Conservation (phyloP, 2,888 invertebrate species). For the Corbicula japonica region DNA sequence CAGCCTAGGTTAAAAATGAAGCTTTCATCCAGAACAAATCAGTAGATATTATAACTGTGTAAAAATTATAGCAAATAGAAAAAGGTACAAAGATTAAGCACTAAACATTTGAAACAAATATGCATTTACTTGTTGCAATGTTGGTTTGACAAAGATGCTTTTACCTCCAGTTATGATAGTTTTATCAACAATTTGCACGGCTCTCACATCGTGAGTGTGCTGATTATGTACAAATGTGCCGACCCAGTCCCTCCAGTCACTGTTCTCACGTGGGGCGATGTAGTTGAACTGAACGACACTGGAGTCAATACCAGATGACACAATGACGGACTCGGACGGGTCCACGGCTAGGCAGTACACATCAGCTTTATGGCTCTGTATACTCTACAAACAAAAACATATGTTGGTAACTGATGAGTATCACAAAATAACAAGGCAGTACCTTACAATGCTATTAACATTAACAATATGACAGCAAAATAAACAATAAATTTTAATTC, state of each 20-base stretch:
- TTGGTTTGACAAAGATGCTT: conserved; percentile 5
- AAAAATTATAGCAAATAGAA: no score
- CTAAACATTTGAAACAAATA: no score
- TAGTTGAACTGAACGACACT: conserved; percentile 90
- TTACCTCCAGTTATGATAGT: conserved; percentile 92
- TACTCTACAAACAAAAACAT: conserved; percentile 83
- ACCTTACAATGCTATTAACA: no score
- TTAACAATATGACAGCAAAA: no score
- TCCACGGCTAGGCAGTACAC: conserved; percentile 91
- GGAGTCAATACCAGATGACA: conserved; percentile 90
- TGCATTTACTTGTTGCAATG: no score
- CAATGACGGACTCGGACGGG: conserved; percentile 79
- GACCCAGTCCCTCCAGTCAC: conserved; percentile 90
- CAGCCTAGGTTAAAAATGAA: no score
- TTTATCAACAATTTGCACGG: conserved; percentile 90
- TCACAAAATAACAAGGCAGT: no score
- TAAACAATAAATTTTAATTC: no score
- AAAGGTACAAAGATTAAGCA: no score
- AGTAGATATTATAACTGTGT: no score
- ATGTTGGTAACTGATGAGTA: background rate
- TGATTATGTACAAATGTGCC: conserved; percentile 92
- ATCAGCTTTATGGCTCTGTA: conserved; percentile 93
- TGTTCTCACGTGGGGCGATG: conserved; percentile 88
- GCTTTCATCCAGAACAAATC: no score
- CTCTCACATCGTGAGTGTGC: conserved; percentile 95